Conservation (phyloP, 1,140 invertebrate species). For the Drosophila auraria region DNA sequence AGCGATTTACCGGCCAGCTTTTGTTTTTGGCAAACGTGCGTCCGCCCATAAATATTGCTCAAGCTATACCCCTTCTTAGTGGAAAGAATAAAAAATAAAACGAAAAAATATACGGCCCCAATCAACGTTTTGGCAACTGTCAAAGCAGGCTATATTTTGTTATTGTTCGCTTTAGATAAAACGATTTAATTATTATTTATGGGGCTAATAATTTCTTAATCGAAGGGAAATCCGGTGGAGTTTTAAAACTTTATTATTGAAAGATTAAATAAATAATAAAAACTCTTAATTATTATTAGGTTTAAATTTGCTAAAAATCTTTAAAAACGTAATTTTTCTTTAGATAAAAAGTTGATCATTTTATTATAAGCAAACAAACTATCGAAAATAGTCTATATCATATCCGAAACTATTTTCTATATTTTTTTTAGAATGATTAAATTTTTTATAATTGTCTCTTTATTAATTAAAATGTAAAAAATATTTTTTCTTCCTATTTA, state of each 20-base stretch:
- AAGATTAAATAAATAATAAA: not conserved
- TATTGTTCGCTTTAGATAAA: slow-evolving; percentile 6
- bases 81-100: slow-evolving; percentile 1
- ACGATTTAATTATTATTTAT: slow-evolving; percentile 20
- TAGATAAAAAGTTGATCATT: too few relatives aligned
- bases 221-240: not conserved
- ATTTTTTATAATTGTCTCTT: too few relatives aligned
- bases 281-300: not conserved
- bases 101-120: slow-evolving; percentile 6
- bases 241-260: not conserved
- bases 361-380: too few relatives aligned
- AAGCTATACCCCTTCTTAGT: not conserved
- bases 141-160: slow-evolving; percentile 29
- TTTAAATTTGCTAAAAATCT: not conserved
- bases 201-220: not conserved
- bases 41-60: slow-evolving; percentile 55
- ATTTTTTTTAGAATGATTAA: too few relatives aligned
- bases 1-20: slow-evolving; percentile 16
- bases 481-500: too few relatives aligned
- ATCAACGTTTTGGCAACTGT: slow-evolving; percentile 27
- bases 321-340: too few relatives aligned
- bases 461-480: not conserved
- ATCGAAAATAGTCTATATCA: too few relatives aligned
- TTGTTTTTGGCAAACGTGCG: slow-evolving; percentile 65
- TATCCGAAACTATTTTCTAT: too few relatives aligned